Conservation (phyloP, 2,113 vertebrate genomes). For the Mirza zaza region DNA sequence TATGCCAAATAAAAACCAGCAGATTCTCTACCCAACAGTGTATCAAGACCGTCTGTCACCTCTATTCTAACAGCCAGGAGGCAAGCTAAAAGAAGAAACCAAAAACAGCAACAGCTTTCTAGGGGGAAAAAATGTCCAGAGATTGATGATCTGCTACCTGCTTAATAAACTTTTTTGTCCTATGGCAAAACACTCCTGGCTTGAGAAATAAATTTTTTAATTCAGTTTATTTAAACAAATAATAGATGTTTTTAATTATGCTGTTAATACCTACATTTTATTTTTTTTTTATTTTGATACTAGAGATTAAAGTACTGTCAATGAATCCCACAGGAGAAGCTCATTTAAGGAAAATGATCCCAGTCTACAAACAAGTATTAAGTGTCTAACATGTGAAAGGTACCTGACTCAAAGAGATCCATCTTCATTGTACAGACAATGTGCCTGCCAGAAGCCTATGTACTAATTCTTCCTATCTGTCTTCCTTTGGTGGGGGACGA, state of each 20-base stretch:
- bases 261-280: background rate
- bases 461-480: background rate
- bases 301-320: background rate
- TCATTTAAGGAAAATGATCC: background rate
- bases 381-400: background rate
- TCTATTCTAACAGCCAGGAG: constrained; percentile 57
- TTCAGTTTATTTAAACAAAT: constrained; percentile 16
- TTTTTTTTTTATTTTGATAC: background rate
- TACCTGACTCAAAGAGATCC: background rate
- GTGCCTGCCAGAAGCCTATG: background rate
- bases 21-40: constrained; percentile 60
- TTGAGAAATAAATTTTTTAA: background rate
- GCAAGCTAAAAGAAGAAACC: constrained; percentile 60
- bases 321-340: background rate
- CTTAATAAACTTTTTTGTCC: constrained; percentile 8
- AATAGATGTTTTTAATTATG: background rate
- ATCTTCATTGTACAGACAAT: background rate
- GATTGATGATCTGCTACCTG: background rate
- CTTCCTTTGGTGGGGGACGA: background rate
- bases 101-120: constrained; percentile 56
- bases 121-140: background rate
- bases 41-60: constrained; percentile 64
- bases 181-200: background rate
- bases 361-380: background rate
- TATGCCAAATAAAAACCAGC: constrained; percentile 67